These are phyloP conservation scores for Papilio protenor DNA, from an alignment of 2,888 invertebrate species.

Conservation along the genomic window DNA sequence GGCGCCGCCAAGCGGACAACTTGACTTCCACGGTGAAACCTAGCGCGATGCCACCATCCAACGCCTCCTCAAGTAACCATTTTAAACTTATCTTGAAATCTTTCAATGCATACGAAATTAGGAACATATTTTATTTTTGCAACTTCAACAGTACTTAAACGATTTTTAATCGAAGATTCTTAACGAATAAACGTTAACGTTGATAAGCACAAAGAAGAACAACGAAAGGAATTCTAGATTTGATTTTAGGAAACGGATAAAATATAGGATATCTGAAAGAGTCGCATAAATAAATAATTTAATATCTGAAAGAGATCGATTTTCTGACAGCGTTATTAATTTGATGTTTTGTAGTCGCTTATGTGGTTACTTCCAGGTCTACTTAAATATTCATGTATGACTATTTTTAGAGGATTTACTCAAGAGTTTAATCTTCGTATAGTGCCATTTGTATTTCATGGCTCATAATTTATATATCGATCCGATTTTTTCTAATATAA, in stretches of 20 bases:
- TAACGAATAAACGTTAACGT: background rate
- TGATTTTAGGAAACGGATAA: background rate
- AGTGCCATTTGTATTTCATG: too few relatives aligned
- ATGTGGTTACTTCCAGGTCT: too few relatives aligned
- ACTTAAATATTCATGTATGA: too few relatives aligned
- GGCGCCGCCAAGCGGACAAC: slow-evolving; percentile 68
- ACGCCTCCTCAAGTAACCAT: slow-evolving; percentile 35
- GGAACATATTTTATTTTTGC: background rate
- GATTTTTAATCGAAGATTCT: background rate
- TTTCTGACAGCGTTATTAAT: background rate
- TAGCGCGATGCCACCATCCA: slow-evolving; percentile 39
- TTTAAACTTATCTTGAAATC: background rate
- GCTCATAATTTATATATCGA: background rate
- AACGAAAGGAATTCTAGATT: background rate
- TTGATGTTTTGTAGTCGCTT: background rate
- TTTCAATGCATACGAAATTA: background rate
- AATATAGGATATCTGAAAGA: too few relatives aligned
- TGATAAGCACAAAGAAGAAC: background rate
- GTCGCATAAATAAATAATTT: too few relatives aligned
- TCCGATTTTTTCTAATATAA: background rate
- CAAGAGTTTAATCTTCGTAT: too few relatives aligned
- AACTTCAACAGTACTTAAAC: background rate
- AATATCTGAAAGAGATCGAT: background rate
- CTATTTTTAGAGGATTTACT: background rate
- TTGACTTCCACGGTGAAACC: slow-evolving; percentile 50